These are phyloP conservation scores for Lacerta bilineata DNA, from an alignment of 2,797 vertebrate genomes.

Conservation along the genomic window DNA sequence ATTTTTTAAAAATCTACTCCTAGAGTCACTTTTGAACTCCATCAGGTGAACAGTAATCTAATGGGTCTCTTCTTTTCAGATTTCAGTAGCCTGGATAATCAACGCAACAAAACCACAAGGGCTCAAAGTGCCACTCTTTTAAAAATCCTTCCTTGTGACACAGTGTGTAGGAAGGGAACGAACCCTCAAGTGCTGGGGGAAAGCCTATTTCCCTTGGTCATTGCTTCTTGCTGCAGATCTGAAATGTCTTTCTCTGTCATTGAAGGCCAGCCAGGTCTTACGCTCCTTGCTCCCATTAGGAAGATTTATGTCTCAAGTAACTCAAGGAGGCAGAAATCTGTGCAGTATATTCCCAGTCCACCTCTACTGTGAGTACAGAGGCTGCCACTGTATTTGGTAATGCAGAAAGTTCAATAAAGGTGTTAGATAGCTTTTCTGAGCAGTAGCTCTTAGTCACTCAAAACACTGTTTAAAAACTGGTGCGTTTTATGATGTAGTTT, in stretches of 20 bases:
- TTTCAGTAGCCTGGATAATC: not conserved
- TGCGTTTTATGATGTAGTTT: slow-evolving; percentile 14
- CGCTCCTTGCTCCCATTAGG: slow-evolving; percentile 45
- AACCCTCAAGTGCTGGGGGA: not conserved
- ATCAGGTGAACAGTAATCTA: no score
- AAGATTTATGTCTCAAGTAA: slow-evolving; percentile 41
- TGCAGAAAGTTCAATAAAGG: slow-evolving; percentile 46
- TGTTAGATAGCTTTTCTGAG: slow-evolving; percentile 24
- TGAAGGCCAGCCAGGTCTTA: slow-evolving; percentile 45
- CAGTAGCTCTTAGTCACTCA: slow-evolving; percentile 12
- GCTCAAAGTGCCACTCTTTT: not conserved
- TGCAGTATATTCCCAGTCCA: slow-evolving; percentile 38
- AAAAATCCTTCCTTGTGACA: not conserved
- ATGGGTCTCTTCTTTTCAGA: not conserved
- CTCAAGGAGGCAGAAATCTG: not conserved
- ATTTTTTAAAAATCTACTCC: not conserved
- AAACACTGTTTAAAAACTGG: slow-evolving; percentile 18
- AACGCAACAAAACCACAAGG: not conserved
- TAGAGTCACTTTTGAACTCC: not conserved
- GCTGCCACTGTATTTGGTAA: slow-evolving; percentile 44
- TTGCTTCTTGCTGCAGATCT: slow-evolving; percentile 3
- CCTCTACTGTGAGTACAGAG: slow-evolving; percentile 13
- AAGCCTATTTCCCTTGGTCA: slow-evolving; percentile 10
- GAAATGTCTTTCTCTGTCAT: slow-evolving; percentile 47
- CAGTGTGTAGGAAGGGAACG: not conserved